These are phyloP conservation scores for Automeris io DNA, from an alignment of 2,888 invertebrate species.

Conservation along the genomic window DNA sequence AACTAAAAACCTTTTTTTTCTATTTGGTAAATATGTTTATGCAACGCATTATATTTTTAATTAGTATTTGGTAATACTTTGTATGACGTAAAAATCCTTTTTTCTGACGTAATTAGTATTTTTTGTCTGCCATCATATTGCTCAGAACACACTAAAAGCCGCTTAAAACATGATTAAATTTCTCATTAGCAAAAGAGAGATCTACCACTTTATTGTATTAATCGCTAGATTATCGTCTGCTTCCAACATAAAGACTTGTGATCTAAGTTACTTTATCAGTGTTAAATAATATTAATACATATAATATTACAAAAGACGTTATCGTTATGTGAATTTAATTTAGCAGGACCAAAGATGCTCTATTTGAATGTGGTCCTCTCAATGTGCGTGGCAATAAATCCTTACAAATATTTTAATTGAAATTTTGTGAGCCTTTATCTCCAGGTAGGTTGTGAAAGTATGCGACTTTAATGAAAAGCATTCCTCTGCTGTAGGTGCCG, in stretches of 20 bases:
- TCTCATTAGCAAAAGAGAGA: too few species aligned
- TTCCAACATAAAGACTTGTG: neutral
- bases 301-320: neutral
- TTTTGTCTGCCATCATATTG: too few species aligned
- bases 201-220: too few species aligned
- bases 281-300: neutral
- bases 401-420: slow-evolving; percentile 59
- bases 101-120: too few species aligned
- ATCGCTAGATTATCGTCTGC: too few species aligned
- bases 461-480: slow-evolving; percentile 55
- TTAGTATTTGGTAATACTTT: too few species aligned
- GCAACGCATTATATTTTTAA: too few species aligned
- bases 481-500: slow-evolving; percentile 28
- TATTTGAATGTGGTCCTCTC: neutral
- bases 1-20: too few species aligned
- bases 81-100: too few species aligned
- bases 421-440: slow-evolving; percentile 46
- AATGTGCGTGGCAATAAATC: slow-evolving; percentile 33
- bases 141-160: too few species aligned
- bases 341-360: neutral
- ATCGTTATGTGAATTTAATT: neutral
- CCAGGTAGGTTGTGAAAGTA: slow-evolving; percentile 38
- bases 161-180: too few species aligned
- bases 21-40: too few species aligned
- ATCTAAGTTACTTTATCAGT: neutral